Base-by-base conservation (phyloP, 2,797 vertebrate species). In the Pipistrellus pipistrellus region DNA sequence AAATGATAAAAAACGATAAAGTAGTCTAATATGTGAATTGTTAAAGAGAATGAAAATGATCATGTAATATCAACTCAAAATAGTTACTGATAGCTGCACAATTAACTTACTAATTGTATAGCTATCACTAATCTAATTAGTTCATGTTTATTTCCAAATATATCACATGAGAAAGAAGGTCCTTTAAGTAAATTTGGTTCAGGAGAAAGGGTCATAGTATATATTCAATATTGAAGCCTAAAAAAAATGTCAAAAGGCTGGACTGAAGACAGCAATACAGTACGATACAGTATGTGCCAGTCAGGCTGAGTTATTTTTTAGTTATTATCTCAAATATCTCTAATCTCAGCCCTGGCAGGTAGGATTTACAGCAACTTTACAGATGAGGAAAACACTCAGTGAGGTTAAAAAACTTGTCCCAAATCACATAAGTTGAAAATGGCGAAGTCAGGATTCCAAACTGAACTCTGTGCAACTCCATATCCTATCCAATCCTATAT, bases 121-220 rank as follows among this genome's bases (percentile, higher is more conserved):
- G 23, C 23, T 57, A 25, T 57, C 55, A 25, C 55, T 57, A 57
- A 57, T 57, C 44, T 91, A 88, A 75, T 11, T 57, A 8, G 8
- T 53, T 94, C 27, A 64, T 82, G 9, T 78, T 80, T 92, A 93
- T 89, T 88, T 82, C 62, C n/a, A 96, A 77, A 88, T 75, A 78
- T 14, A 83, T 78, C 18, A 85, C 14, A 46, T 23, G 21, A 76
- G 20, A 86, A 92, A 92, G 41, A 4, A 83, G 38, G 23, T n/a
- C 35, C 57, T 94, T 77, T 68, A 84, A 48, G 35, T 30, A 71
- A 90, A 84, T 82, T 38, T 93, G 46, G 69, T 77, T 73, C 35
- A 44, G 11, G 41, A 38, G 23, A 95, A 93, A 81, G 25, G n/a
- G 59, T 59, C n/a, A 75, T 12, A 76, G 27, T 44, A 91, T 81